A percentile compares a stretch with the other conserved stretches of the same genome.
Conservation (phyloP, 2,888 invertebrate species). For the Deroplatys truncata region DNA sequence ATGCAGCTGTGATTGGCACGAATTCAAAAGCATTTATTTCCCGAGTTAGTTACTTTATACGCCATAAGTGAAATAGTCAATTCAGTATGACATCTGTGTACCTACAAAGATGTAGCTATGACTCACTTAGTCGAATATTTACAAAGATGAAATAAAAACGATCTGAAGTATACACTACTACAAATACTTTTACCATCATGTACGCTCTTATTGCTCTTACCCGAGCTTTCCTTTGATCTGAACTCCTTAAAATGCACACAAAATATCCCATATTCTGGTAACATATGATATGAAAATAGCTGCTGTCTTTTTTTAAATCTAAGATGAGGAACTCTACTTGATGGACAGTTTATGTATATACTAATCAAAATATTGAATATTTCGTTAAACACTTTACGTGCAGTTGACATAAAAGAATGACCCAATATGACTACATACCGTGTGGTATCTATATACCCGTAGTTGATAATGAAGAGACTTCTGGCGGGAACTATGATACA, state of each 20-base stretch:
- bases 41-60: too few relatives aligned
- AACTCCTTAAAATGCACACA: neutral
- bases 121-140: too few relatives aligned
- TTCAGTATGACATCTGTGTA: too few relatives aligned
- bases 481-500: constrained; percentile 22
- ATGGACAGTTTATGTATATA: neutral
- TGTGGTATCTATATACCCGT: constrained; percentile 29
- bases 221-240: too few relatives aligned
- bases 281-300: neutral
- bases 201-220: too few relatives aligned
- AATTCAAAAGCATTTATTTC: too few relatives aligned
- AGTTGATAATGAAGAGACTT: constrained; percentile 11
- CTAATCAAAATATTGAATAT: neutral
- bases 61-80: too few relatives aligned
- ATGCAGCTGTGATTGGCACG: too few relatives aligned
- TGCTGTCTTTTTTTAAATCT: neutral
- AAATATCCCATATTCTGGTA: neutral
- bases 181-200: too few relatives aligned
- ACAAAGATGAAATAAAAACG: too few relatives aligned
- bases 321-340: neutral
- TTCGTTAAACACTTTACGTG: neutral
- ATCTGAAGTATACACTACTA: too few relatives aligned
- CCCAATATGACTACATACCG: constrained; percentile 25
- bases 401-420: neutral
- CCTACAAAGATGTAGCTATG: too few relatives aligned